These are phyloP conservation scores for Mus musculus DNA, from an alignment of 2,113 vertebrate genomes.

Conservation along the genomic window DNA sequence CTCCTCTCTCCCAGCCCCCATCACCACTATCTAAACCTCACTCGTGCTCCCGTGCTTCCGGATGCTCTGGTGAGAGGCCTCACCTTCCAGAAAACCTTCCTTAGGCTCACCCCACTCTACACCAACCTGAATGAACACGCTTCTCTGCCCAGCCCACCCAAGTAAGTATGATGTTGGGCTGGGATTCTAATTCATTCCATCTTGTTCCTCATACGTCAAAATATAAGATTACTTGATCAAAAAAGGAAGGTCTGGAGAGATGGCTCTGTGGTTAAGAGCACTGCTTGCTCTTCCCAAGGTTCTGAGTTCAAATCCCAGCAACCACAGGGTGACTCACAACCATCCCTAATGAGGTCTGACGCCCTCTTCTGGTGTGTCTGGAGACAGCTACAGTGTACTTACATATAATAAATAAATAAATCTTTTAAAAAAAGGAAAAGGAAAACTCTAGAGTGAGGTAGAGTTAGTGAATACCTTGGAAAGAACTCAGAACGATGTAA, in stretches of 20 bases:
- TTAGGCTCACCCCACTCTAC: background rate
- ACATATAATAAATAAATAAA: no score
- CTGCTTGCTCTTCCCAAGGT: no score
- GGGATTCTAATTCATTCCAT: background rate
- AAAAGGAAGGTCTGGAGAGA: no score
- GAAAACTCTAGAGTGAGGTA: background rate
- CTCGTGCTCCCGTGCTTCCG: background rate
- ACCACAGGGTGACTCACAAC: no score
- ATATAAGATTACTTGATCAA: background rate
- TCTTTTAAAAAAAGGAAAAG: background rate
- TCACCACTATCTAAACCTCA: background rate
- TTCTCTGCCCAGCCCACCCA: background rate
- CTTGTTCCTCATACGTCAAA: background rate
- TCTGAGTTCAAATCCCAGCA: no score
- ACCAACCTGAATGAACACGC: fast-evolving
- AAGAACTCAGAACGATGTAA: background rate
- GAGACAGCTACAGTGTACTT: no score
- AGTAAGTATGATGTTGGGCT: background rate
- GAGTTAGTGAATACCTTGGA: background rate
- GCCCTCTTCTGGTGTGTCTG: no score
- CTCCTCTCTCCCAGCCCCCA: background rate
- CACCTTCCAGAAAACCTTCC: background rate
- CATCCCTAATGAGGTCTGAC: no score
- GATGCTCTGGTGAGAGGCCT: background rate
- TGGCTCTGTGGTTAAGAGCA: no score